Percentiles rank a stretch among this genome's conserved stretches.
phyloP scores from a whole-genome alignment of 2,888 invertebrate species.

The Ditula angustiorana region DNA sequence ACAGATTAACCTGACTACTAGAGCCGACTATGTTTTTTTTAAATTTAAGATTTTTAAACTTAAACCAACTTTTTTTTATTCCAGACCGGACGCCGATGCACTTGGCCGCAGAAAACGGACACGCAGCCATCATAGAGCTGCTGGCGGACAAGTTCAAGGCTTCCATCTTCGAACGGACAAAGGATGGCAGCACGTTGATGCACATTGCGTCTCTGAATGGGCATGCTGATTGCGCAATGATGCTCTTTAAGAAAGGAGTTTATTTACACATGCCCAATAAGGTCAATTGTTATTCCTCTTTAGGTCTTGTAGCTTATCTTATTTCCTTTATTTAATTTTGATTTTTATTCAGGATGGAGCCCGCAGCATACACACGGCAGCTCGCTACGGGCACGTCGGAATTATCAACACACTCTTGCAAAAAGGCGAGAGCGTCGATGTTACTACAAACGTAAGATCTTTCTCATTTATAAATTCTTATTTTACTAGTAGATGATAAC shows the following conservation, averaged over 20 bases:
- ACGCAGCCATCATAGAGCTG: slow-evolving; percentile 97
- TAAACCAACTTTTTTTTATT: slow-evolving; percentile 39
- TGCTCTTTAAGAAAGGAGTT: slow-evolving; percentile 99
- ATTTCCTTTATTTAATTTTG: neutral
- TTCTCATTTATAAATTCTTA: neutral
- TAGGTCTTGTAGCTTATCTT: neutral
- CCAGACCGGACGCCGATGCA: slow-evolving; percentile 98
- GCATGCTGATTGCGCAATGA: slow-evolving; percentile 99
- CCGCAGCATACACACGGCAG: slow-evolving; percentile 98
- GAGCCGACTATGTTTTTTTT: no score
- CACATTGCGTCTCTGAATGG: slow-evolving; percentile 99
- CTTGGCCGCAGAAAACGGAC: slow-evolving; percentile 98
- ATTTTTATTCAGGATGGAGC: slow-evolving; percentile 91
- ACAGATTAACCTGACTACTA: no score
- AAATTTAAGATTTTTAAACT: no score
- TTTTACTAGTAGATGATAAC: slow-evolving; percentile 8
- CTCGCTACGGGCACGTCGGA: slow-evolving; percentile 97
- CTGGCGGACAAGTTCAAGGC: slow-evolving; percentile 99
- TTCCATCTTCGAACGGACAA: slow-evolving; percentile 97
- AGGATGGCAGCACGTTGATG: slow-evolving; percentile 99
- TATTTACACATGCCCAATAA: slow-evolving; percentile 99
- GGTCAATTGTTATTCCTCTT: slow-evolving; percentile 62
- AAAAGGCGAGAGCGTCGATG: slow-evolving; percentile 98
- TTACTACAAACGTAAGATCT: slow-evolving; percentile 94
- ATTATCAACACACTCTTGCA: slow-evolving; percentile 98